Evolutionary conservation across 2,113 vertebrate species (phyloP).

Genomic region (Labrus mixtus): DNA sequence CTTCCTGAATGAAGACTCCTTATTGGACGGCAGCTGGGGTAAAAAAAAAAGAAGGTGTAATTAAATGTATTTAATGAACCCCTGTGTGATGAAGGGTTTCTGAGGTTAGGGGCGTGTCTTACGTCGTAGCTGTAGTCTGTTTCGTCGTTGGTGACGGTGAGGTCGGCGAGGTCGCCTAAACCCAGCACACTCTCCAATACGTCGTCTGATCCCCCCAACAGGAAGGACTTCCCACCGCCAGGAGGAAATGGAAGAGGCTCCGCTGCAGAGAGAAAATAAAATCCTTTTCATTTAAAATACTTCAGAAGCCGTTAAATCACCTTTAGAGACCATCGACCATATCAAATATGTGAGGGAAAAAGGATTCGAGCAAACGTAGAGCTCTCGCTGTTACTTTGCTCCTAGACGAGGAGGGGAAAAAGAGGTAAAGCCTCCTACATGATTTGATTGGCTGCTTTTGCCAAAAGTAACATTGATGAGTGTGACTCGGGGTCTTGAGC

Average conservation of each 20-base stretch:
- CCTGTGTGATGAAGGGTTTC: background rate
- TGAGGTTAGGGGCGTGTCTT: constrained; percentile 51
- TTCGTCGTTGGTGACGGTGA: constrained; percentile 97
- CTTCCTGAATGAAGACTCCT: constrained; percentile 98
- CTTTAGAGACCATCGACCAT: too few relatives aligned
- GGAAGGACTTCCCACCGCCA: constrained; percentile 96
- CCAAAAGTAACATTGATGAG: too few relatives aligned
- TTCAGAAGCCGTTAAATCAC: too few relatives aligned
- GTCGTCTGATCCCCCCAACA: constrained; percentile 93
- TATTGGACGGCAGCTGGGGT: constrained; percentile 91
- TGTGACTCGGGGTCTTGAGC: too few relatives aligned
- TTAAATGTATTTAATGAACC: too few relatives aligned
- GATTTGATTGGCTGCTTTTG: too few relatives aligned
- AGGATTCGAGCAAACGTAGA: too few relatives aligned
- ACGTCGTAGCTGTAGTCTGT: constrained; percentile 99
- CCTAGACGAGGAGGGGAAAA: too few relatives aligned
- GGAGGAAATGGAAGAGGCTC: constrained; percentile 95
- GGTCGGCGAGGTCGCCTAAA: constrained; percentile 97
- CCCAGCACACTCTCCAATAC: constrained; percentile 97
- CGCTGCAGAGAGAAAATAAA: constrained; percentile 38
- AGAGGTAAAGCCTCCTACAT: too few relatives aligned
- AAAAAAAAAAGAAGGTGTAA: background rate
- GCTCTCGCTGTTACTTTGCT: too few relatives aligned
- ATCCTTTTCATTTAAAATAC: too few relatives aligned
- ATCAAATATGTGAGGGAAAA: too few relatives aligned